Base-by-base conservation (phyloP, 2,113 vertebrate species). In the Saccopteryx leptura region DNA sequence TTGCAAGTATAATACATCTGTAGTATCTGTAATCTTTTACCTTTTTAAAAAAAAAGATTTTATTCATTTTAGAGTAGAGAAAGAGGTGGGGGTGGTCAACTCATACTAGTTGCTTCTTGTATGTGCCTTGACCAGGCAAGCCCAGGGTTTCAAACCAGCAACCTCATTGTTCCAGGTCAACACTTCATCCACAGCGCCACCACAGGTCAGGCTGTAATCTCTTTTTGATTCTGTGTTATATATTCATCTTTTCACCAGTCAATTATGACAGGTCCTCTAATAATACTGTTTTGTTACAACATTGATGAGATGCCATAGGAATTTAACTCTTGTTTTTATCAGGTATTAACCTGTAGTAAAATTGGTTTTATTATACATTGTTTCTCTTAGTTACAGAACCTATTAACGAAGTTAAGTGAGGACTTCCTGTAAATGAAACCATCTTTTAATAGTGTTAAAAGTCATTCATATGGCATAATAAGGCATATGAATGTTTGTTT, bases 391-490 rank as follows among this genome's bases (percentile, higher is more conserved):
- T 82, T 48, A 28, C 26, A 82, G 80, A 48, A 82, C 24, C 60
- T 82, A 65, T 65, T 60, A 82, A 65, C 4, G 24, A 48, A 12
- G 7, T 80, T 80, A 80, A 82, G 60, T 28, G 60, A 19, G 60
- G 60, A 65, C 17, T 82, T 48, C 31, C 80, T 82, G 39, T 63
- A 85, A 54, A 92, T 39, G 26, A 94, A 85, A 68, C 56, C 28
- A 68, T 90, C 65, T 92, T 92, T 92, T 84, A 93, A 60, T 60
- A 50, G 52, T 85, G 18, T 84, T 88, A 88, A 81, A 80, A 92
- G 46, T 76, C 88, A 94, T 80, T 92, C 19, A 63, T 92, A 68
- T 78, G 31, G 24, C 63, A 2, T 56, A 21, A n/a, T n/a, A n/a
- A n/a, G n/a, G n/a, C 90, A 26, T 90, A 9, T 81, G 3, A 90